phyloP scores from a whole-genome alignment of 2,113 vertebrate genomes.

The Mormoops blainvillei region DNA sequence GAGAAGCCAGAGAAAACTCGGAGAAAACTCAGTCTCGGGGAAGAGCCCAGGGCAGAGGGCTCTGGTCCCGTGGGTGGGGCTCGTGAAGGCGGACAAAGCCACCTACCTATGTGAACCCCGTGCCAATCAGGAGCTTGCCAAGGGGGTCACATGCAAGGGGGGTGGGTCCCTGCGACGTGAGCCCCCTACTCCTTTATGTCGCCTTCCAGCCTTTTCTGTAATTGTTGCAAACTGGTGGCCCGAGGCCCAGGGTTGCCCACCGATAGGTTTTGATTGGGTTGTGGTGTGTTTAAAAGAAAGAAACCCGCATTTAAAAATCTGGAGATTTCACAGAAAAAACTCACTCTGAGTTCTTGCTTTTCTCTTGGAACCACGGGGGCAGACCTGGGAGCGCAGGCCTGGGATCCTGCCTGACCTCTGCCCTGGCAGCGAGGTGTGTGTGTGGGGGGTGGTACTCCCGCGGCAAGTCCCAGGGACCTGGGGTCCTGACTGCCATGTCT shows the following conservation, averaged over 20 bases:
- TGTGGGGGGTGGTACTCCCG: neutral
- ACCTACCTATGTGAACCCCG: neutral
- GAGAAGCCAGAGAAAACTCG: constrained; percentile 28
- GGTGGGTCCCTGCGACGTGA: fast-evolving
- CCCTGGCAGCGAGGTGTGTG: neutral
- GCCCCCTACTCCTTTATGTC: fast-evolving
- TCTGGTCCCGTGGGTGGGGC: neutral
- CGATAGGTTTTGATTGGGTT: constrained; percentile 19
- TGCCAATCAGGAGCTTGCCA: fast-evolving
- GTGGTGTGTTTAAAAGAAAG: neutral
- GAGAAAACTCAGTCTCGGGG: constrained; percentile 19
- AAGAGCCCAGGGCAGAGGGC: neutral
- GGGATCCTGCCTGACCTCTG: fast-evolving
- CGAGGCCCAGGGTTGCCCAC: neutral
- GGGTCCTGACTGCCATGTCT: neutral
- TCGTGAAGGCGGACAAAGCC: neutral
- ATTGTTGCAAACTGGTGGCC: neutral
- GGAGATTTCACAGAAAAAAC: neutral
- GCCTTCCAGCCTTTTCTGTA: neutral
- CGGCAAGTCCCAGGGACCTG: neutral
- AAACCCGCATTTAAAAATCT: neutral
- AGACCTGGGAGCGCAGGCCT: too few relatives aligned
- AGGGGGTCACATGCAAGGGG: neutral
- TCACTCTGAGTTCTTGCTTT: neutral
- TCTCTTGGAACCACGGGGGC: neutral